These are phyloP conservation scores for Sycophila sp. DNA, from an alignment of 1,140 invertebrate genomes.

Conservation along the genomic window DNA sequence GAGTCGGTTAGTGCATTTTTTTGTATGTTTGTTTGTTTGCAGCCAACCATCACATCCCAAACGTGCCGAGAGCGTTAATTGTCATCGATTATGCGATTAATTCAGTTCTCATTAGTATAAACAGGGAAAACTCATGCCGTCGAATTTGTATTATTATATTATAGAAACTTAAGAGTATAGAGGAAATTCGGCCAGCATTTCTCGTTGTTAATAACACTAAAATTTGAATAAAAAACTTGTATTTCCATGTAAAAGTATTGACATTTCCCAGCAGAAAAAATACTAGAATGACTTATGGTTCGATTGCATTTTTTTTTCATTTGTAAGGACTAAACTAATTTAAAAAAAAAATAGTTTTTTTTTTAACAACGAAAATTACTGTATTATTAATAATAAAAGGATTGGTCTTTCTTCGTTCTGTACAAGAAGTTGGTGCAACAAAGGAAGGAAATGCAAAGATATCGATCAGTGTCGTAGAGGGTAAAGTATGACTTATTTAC, in stretches of 20 bases:
- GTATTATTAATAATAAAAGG: background rate
- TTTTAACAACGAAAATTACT: background rate
- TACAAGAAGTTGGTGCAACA: too few species aligned
- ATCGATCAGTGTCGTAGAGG: background rate
- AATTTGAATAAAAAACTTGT: background rate
- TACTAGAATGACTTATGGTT: too few species aligned
- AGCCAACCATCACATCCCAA: conserved; percentile 13
- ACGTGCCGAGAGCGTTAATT: conserved; percentile 32
- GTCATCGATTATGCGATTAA: conserved; percentile 28
- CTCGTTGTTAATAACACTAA: background rate
- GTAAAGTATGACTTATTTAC: background rate
- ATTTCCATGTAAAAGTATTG: background rate
- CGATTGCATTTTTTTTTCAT: too few species aligned
- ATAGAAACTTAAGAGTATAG: background rate
- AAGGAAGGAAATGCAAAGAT: background rate
- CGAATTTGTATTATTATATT: conserved; percentile 19
- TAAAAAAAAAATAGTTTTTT: too few species aligned
- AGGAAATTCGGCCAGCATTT: background rate
- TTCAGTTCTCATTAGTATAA: conserved; percentile 28
- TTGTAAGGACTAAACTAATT: too few species aligned
- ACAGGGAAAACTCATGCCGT: conserved; percentile 15
- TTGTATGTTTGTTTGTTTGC: conserved; percentile 2
- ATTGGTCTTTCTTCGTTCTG: too few species aligned
- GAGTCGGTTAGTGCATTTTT: conserved; percentile 22
- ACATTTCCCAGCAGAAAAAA: background rate